A percentile compares a stretch with the other conserved stretches of the same genome.
Evolutionary conservation across 2,888 invertebrate genomes (phyloP).

Genomic region (Cheilosia scutellata): DNA sequence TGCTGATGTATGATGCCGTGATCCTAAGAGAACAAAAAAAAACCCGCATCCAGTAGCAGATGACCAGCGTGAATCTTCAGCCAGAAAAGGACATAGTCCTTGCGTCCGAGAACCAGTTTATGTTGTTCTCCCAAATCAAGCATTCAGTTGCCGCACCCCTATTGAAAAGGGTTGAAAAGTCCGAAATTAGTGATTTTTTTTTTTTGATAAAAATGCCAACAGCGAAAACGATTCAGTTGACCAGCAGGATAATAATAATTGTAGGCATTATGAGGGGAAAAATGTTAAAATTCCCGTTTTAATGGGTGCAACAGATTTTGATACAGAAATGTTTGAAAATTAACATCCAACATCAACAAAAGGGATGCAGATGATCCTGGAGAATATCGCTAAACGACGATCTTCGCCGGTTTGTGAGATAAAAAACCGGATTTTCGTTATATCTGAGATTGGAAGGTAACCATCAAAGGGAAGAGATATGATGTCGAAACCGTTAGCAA

Average conservation of each 20-base stretch:
- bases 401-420: constrained; percentile 57
- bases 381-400: constrained; percentile 49
- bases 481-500: constrained; percentile 45
- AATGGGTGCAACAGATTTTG: constrained; percentile 29
- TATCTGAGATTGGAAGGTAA: constrained; percentile 28
- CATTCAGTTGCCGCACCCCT: constrained; percentile 56
- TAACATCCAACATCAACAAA: constrained; percentile 75
- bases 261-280: constrained; percentile 62
- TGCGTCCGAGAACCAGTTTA: constrained; percentile 71
- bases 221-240: constrained; percentile 57
- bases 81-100: constrained; percentile 24
- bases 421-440: constrained; percentile 62
- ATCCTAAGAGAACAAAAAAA: constrained; percentile 24
- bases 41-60: constrained; percentile 65
- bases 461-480: too few species aligned
- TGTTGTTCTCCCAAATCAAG: constrained; percentile 19
- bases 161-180: constrained; percentile 70
- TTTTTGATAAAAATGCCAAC: constrained; percentile 34
- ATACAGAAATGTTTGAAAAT: constrained; percentile 54
- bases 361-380: constrained; percentile 64
- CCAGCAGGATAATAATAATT: constrained; percentile 51
- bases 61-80: constrained; percentile 70
- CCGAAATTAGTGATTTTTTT: constrained; percentile 69
- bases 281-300: constrained; percentile 66
- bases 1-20: constrained; percentile 49